phyloP scores from a whole-genome alignment of 2,888 invertebrate species.

The Dyspetes luteomarginatus region DNA sequence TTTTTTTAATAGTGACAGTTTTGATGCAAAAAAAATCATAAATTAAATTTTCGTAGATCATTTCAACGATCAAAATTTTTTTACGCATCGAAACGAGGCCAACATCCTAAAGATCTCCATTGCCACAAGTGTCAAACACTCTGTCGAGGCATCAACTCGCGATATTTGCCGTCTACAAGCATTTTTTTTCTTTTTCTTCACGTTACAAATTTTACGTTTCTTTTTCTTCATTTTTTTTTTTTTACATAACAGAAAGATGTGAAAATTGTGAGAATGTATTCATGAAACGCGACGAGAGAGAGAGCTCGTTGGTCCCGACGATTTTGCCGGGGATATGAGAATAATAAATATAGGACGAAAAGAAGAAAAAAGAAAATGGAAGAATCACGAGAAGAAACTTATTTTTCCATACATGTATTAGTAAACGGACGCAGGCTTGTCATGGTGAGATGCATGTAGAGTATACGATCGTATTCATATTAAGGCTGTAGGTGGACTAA shows the following conservation, averaged over 20 bases:
- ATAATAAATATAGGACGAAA: slow-evolving; percentile 2
- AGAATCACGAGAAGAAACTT: slow-evolving; percentile 30
- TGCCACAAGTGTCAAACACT: not conserved
- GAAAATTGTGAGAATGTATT: slow-evolving; percentile 75
- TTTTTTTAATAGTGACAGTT: no score
- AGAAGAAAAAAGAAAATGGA: not conserved
- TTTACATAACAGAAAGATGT: slow-evolving; percentile 73
- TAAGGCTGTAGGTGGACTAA: not conserved
- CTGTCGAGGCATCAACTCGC: not conserved
- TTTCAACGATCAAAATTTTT: not conserved
- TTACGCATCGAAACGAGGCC: not conserved
- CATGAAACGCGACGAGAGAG: slow-evolving; percentile 63
- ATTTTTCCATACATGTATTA: not conserved
- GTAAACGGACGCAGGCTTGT: not conserved
- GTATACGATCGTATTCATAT: not conserved
- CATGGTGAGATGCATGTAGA: not conserved
- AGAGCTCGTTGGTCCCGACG: slow-evolving; percentile 6
- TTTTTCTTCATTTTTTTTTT: slow-evolving; percentile 48
- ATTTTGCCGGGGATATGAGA: not conserved
- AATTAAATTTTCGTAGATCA: not conserved
- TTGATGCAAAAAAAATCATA: no score
- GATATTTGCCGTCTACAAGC: not conserved
- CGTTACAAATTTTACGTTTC: not conserved
- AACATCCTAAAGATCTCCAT: not conserved
- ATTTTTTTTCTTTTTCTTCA: not conserved